Conservation (phyloP, 2,113 vertebrate species). For the Mustelus asterias region DNA sequence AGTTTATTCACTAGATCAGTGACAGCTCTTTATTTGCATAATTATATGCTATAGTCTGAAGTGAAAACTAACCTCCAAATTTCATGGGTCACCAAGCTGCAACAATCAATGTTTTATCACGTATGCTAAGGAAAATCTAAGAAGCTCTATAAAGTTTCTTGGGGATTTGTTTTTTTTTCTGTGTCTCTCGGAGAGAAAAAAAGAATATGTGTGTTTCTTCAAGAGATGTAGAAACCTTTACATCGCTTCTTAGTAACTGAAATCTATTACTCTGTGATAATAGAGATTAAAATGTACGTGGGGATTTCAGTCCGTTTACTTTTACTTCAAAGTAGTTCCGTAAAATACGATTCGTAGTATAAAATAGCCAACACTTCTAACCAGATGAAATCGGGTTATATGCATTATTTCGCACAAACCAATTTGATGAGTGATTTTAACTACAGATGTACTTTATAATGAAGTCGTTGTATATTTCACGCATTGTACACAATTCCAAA, state of each 20-base stretch:
- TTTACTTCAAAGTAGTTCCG: conserved; percentile 53
- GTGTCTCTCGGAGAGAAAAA: conserved; percentile 46
- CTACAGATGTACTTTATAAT: background rate
- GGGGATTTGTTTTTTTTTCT: conserved; percentile 56
- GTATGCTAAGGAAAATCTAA: conserved; percentile 81
- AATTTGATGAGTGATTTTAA: conserved; percentile 12
- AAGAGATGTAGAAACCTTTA: conserved; percentile 62
- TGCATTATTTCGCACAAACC: background rate
- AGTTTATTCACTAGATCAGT: conserved; percentile 88
- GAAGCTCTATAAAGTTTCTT: conserved; percentile 81
- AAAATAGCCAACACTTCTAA: background rate
- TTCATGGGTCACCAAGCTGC: conserved; percentile 98
- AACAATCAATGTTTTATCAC: conserved; percentile 99
- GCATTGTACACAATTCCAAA: background rate
- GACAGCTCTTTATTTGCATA: conserved; percentile 99
- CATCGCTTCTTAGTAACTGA: conserved; percentile 61
- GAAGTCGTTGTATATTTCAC: background rate
- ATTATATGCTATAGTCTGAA: conserved; percentile 99
- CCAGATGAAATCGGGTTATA: background rate
- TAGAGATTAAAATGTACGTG: conserved; percentile 62
- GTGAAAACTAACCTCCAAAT: conserved; percentile 97
- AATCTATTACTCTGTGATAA: conserved; percentile 62
- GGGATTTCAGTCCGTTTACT: conserved; percentile 51
- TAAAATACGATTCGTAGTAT: background rate
- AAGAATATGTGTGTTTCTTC: conserved; percentile 61